Base-by-base conservation (phyloP, 2,888 invertebrate genomes). In the Epistrophe grossulariae region DNA sequence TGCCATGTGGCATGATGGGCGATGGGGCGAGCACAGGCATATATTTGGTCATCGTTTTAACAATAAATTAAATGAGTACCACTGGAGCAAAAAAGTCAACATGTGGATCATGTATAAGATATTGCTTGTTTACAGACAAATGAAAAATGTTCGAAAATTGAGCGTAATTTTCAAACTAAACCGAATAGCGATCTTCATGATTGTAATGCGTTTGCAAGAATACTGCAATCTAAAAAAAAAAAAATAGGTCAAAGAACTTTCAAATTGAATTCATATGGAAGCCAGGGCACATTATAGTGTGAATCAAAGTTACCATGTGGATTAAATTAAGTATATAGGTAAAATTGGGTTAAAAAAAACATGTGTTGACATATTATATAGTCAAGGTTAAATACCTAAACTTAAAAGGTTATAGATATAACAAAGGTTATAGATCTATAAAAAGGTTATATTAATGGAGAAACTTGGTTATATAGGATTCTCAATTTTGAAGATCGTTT, bases 21-120 rank as follows among this genome's bases (percentile, higher is more conserved):
- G n/a, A n/a, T n/a, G n/a, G n/a, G 17, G n/a, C 13, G 52, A 62
- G 43, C 35, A 66, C 50, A 15, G 38, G 11, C 57, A 60, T 43
- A 77, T 78, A 73, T 80, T 85, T 78, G 84, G 77, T 81, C 81
- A 85, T 78, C 62, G 77, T 11, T 62, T 68, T 68, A 70, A 70
- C 84, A 81, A 78, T 80, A 73, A 81, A 85, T 81, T 85, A 78
- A 50, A 78, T 35, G 68, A 62, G 77, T 77, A 72, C 59, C 66
- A 59, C 15, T 43, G 59, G 13, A 19, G n/a, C 64, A 31, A 52
- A 68, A n/a, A 68, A 62, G 62, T 64, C 64, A 64, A 48, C 84
- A 85, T 85, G 73, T 85, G 84, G 80, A 78, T 85, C 84, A 57
- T 85, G 80, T 85, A 70, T 64, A 43, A 28, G 31, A 71, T 68